A percentile compares a stretch with the other conserved stretches of the same genome.
These are phyloP conservation scores for Periparus ater DNA, from an alignment of 2,797 vertebrate species.

Conservation along the genomic window DNA sequence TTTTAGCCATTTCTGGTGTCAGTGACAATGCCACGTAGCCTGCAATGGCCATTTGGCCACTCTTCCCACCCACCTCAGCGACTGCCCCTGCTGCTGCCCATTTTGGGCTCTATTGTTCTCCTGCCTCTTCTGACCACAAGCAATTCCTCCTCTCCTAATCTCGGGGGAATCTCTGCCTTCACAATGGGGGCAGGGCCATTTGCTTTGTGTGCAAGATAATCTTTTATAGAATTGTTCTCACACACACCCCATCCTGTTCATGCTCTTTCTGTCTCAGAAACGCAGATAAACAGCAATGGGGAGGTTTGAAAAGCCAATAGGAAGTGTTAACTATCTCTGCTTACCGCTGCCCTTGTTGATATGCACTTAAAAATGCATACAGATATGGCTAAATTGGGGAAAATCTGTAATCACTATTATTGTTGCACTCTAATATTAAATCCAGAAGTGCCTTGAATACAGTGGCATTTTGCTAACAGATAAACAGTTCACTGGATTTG, in stretches of 20 bases:
- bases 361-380: neutral
- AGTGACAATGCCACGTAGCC: slow-evolving; percentile 67
- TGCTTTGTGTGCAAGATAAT: slow-evolving; percentile 76
- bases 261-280: neutral
- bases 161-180: slow-evolving; percentile 76
- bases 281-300: neutral
- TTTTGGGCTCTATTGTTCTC: slow-evolving; percentile 82
- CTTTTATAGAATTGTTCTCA: slow-evolving; percentile 73
- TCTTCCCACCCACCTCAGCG: slow-evolving; percentile 66
- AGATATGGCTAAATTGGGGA: neutral
- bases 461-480: neutral
- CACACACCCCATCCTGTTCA: neutral
- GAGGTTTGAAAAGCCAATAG: slow-evolving; percentile 13
- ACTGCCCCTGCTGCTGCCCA: slow-evolving; percentile 71
- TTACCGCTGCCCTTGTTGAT: neutral
- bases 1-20: slow-evolving; percentile 69
- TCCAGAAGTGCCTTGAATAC: neutral
- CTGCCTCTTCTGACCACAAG: slow-evolving; percentile 78
- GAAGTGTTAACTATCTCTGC: neutral
- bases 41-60: slow-evolving; percentile 73
- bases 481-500: neutral
- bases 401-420: neutral
- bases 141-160: slow-evolving; percentile 78
- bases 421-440: neutral
- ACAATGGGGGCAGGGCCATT: slow-evolving; percentile 75